Base-by-base conservation (phyloP, 2,113 vertebrate species). In the Pavo muticus region DNA sequence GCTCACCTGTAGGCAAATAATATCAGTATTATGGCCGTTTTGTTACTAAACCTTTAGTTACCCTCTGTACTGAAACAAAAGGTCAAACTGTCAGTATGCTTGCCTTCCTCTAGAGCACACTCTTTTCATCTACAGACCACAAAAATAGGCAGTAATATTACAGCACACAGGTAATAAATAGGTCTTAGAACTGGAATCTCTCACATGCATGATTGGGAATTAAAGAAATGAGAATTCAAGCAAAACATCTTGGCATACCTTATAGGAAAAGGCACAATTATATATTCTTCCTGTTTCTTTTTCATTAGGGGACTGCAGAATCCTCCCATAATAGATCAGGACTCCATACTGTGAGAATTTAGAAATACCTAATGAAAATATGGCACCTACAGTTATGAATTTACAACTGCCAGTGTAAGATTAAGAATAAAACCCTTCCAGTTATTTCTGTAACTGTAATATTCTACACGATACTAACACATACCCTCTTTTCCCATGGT, bases 311-410 rank as follows among this genome's bases (percentile, higher is more conserved):
- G 52, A 32, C 78, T 37, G 29, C 42, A 80, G 45, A 32, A 88
- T 37, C 61, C 6, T 32, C 37, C 47, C 35, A 56, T 32, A 30
- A 70, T 16, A 11, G 35, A 96, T 61, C 39, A 79, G 54, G 4
- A 19, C 16, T n/a, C 35, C 67, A 42, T 40, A 52, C 30, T 52
- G n/a, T 24, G 48, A 91, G 54, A 32, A 93, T 87, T 96, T 94
- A 95, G 90, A 83, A 93, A 70, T n/a, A 83, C 12, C 64, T 81
- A 76, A 79, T 61, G 24, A 97, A 94, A 94, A 89, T 45, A 89
- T 7, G 14, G 67, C 75, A 93, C 59, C 68, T 88, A 39, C 79
- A 84, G 64, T 88, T 88, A 90, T 86, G 64, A 94, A 90, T 88
- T 91, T 90, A 94, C 64, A 88, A 44, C 57, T 54, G 39, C 52